Evolutionary conservation across 2,113 vertebrate species (phyloP).

Genomic region (Zapus hudsonius): DNA sequence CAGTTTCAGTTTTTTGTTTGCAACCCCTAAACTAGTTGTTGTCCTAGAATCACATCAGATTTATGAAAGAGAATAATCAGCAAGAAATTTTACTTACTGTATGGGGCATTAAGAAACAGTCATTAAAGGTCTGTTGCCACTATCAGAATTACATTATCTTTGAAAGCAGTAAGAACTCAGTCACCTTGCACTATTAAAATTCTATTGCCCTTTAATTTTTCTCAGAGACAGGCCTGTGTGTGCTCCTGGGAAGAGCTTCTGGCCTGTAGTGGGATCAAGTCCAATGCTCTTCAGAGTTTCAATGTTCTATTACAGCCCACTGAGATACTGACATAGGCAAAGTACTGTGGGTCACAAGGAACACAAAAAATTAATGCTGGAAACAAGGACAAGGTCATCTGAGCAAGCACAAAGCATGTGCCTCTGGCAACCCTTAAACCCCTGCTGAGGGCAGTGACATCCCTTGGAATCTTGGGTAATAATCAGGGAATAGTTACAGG

Average conservation of each 20-base stretch:
- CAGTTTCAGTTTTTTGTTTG: neutral
- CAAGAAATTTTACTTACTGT: neutral
- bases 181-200: neutral
- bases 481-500: slow-evolving; percentile 46
- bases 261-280: neutral
- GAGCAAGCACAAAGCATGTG: slow-evolving; percentile 71
- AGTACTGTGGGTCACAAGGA: slow-evolving; percentile 2
- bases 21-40: neutral
- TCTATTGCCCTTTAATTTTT: neutral
- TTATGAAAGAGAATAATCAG: too few relatives aligned
- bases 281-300: neutral
- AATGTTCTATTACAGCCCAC: neutral
- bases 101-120: neutral
- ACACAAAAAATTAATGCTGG: slow-evolving; percentile 83
- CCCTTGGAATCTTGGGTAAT: slow-evolving; percentile 86
- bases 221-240: neutral
- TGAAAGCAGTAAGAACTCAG: neutral
- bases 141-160: neutral
- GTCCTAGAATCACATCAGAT: neutral
- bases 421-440: slow-evolving; percentile 57
- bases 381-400: slow-evolving; percentile 80
- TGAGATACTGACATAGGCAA: too few relatives aligned
- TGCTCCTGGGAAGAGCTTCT: neutral
- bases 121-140: neutral
- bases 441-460: slow-evolving; percentile 78